These are phyloP conservation scores for Aphelenchoides besseyi DNA, from an alignment of 1,140 invertebrate genomes.

Conservation along the genomic window DNA sequence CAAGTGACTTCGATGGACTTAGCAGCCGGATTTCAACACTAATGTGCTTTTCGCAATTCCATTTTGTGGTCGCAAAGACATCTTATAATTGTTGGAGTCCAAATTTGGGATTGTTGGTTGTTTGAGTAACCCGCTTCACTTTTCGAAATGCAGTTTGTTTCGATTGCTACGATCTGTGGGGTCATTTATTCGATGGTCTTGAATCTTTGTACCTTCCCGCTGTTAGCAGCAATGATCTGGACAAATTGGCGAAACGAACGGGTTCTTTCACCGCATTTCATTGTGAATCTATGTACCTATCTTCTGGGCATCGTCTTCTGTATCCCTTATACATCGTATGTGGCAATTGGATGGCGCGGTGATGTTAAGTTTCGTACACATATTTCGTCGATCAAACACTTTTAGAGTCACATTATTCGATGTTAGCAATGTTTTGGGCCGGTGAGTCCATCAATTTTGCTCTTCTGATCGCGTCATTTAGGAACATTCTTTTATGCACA, in stretches of 20 bases:
- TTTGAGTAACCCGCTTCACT: too few relatives aligned
- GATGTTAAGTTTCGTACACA: background rate
- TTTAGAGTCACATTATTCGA: background rate
- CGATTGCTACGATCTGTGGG: background rate
- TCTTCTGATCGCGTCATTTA: background rate
- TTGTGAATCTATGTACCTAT: constrained; percentile 11
- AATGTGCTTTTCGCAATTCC: too few relatives aligned
- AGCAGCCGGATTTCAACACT: too few relatives aligned
- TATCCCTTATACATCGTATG: background rate
- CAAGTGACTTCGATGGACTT: too few relatives aligned
- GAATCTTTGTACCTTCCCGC: background rate
- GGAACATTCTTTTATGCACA: constrained; percentile 10
- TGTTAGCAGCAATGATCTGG: background rate
- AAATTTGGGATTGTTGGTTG: too few relatives aligned
- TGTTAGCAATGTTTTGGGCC: constrained; percentile 4
- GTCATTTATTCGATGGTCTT: background rate
- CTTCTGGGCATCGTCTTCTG: constrained; percentile 8
- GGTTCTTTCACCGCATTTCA: background rate
- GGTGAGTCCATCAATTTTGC: background rate
- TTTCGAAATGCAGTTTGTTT: constrained; percentile 11
- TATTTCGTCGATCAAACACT: background rate
- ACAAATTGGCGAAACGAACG: background rate
- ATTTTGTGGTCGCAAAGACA: too few relatives aligned
- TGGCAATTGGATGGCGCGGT: background rate
- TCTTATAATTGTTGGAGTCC: too few relatives aligned